phyloP scores from a whole-genome alignment of 2,888 invertebrate species.

The Linyphia triangularis region DNA sequence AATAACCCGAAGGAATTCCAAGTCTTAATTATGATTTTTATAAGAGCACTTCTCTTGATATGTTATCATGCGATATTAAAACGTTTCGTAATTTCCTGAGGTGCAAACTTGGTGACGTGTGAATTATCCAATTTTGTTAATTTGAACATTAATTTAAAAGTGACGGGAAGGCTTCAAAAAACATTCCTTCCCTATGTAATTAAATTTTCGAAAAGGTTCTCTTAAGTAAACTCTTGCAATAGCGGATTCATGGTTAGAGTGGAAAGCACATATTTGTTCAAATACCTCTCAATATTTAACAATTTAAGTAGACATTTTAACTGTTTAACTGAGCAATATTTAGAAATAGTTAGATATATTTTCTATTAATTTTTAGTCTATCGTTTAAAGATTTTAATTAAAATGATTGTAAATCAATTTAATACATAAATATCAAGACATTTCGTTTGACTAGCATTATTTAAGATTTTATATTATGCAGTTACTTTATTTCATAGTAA shows the following conservation, averaged over 20 bases:
- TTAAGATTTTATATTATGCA: too few species aligned
- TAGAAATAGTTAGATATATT: too few species aligned
- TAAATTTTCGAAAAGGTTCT: background rate
- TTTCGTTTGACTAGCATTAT: too few species aligned
- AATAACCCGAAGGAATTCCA: constrained; percentile 15
- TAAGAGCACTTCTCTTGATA: background rate
- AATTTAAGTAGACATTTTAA: too few species aligned
- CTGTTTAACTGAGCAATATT: too few species aligned
- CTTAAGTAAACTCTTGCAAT: background rate
- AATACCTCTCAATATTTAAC: too few species aligned
- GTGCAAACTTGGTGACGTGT: background rate
- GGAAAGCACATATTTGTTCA: background rate
- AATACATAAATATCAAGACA: too few species aligned
- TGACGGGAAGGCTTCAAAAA: too few species aligned
- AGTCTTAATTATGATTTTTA: constrained; percentile 41
- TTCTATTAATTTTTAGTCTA: too few species aligned
- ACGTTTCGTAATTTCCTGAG: background rate
- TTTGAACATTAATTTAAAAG: background rate
- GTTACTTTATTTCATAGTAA: too few species aligned
- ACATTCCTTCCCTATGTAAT: background rate
- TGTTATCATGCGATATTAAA: background rate
- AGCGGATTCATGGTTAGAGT: background rate
- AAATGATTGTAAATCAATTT: too few species aligned
- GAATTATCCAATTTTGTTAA: background rate
- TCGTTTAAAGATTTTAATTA: too few species aligned